Base-by-base conservation (phyloP, 2,888 invertebrate species). In the Xestia c-nigrum region DNA sequence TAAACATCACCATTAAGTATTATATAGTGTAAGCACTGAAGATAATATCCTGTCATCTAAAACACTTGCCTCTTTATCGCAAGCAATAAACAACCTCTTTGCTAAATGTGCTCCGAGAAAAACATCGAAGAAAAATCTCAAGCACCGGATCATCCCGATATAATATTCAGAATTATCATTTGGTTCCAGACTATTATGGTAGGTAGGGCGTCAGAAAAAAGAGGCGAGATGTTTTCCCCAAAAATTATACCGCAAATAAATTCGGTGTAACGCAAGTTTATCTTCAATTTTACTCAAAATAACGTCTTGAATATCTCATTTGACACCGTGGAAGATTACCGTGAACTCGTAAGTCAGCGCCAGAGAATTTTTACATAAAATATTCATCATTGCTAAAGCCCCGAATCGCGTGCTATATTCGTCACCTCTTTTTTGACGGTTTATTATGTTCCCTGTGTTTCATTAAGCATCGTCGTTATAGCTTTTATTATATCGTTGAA, bases 251-350 rank as follows among this genome's bases (percentile, higher is more conserved):
- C 70, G 76, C 84, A 80, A 89, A 87, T 86, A 89, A 87, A 89
- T 89, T 88, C 67, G 43, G 75, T 84, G 75, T 86, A 80, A 87
- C 85, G 83, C 78, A 87, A 87, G 87, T 91, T 91, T 90, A 90
- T 90, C 89, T 91, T 88, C 89, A 91, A 93, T 92, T 91, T 89
- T 79, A 81, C 86, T 83, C 88, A 88, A 89, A 92, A 92, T 91
- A 90, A 92, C 89, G 86, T 89, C 90, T 91, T 91, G 90, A 92
- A 93, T 92, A 91, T 92, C 91, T 92, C 91, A 92, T 94, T 92
- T 92, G 91, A 91, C 90, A 89, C 88, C 88, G 88, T 85, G 81
- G 85, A 80, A 93, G 90, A 92, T 92, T 91, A 91, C 88, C 83
- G 88, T 86, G 84, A 88, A 87, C 86, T 83, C 72, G 83, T 74